phyloP scores from a whole-genome alignment of 2,113 vertebrate species.

The Psilopsiagon aymara region DNA sequence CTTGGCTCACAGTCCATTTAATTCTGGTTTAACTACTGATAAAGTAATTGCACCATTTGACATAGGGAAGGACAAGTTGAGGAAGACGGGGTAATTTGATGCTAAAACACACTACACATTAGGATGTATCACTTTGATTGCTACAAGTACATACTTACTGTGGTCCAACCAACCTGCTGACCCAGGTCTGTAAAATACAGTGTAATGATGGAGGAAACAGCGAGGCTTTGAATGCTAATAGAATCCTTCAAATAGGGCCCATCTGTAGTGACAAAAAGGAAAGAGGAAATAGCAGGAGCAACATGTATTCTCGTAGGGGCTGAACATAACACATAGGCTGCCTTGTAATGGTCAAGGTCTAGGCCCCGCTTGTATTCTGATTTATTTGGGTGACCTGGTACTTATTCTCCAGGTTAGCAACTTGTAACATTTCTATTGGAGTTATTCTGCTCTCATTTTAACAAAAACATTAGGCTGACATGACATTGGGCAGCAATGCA shows the following conservation, averaged over 20 bases:
- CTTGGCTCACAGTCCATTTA: constrained; percentile 1
- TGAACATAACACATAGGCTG: not conserved
- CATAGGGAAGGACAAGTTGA: not conserved
- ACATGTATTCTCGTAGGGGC: not conserved
- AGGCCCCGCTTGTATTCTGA: not conserved
- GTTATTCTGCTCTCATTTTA: not conserved
- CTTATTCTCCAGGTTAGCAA: not conserved
- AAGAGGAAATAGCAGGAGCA: not conserved
- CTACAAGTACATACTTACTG: constrained; percentile 69
- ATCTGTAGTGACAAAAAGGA: constrained; percentile 43
- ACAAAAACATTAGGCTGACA: not conserved
- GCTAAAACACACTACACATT: not conserved
- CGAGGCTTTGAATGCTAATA: constrained; percentile 68
- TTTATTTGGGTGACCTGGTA: not conserved
- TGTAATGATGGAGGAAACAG: constrained; percentile 77
- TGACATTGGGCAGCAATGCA: not conserved
- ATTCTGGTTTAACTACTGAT: constrained; percentile 13
- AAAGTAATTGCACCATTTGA: not conserved
- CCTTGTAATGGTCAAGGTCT: not conserved
- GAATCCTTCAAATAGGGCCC: constrained; percentile 76
- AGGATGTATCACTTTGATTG: not conserved
- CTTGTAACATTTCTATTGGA: not conserved
- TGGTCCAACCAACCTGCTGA: constrained; percentile 80
- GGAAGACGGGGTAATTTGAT: not conserved
- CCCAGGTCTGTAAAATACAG: constrained; percentile 81